Evolutionary conservation across 2,888 invertebrate genomes (phyloP).

Genomic region (Strigamia maritima): DNA sequence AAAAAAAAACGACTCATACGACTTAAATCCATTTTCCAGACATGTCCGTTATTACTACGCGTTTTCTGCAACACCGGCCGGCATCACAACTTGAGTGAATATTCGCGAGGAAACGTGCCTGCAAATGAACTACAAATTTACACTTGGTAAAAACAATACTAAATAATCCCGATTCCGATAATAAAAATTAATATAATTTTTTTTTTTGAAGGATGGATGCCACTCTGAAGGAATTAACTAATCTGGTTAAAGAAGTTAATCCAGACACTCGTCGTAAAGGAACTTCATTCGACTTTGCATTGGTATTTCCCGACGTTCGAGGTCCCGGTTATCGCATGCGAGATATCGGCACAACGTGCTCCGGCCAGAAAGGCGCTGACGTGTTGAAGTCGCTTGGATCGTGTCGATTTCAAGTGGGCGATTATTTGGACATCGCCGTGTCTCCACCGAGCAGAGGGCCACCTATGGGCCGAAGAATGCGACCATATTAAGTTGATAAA

Average conservation of each 20-base stretch:
- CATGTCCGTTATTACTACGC: conserved; percentile 86
- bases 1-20: too few relatives aligned
- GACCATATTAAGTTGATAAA: conserved; percentile 35
- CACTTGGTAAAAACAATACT: conserved; percentile 77
- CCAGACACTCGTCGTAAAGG: conserved; percentile 93
- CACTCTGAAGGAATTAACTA: conserved; percentile 89
- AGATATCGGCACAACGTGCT: conserved; percentile 91
- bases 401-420: conserved; percentile 84
- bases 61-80: conserved; percentile 89
- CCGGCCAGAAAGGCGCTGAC: conserved; percentile 87
- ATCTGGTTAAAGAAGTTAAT: conserved; percentile 97
- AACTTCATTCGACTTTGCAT: conserved; percentile 93
- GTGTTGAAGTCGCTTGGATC: conserved; percentile 81
- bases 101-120: conserved; percentile 86
- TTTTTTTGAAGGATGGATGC: conserved; percentile 69
- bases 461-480: conserved; percentile 39
- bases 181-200: background rate
- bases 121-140: conserved; percentile 97
- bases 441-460: conserved; percentile 50
- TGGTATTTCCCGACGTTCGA: conserved; percentile 60
- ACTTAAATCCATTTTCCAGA: conserved; percentile 60
- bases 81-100: conserved; percentile 87
- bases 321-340: conserved; percentile 81
- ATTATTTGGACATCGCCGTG: conserved; percentile 95
- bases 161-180: conserved; percentile 14